phyloP scores from a whole-genome alignment of 1,140 invertebrate species.

The Cephus cinctus region DNA sequence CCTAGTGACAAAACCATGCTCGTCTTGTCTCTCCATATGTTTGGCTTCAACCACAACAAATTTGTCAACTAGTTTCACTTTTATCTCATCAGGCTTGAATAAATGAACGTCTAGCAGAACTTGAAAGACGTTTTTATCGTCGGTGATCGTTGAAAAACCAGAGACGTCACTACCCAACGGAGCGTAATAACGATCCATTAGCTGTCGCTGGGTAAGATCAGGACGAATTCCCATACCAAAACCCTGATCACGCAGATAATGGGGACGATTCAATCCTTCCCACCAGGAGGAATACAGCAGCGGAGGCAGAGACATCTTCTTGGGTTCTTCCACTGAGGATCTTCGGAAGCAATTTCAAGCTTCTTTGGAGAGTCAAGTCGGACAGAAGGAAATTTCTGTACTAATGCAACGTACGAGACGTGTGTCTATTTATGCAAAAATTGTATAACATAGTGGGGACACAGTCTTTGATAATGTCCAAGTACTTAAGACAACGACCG shows the following conservation, averaged over 20 bases:
- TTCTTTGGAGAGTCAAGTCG: no score
- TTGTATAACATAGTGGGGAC: no score
- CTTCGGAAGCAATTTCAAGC: no score
- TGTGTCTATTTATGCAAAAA: no score
- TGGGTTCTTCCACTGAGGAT: conserved; percentile 3
- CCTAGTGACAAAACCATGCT: conserved; percentile 69
- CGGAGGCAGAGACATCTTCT: conserved; percentile 44
- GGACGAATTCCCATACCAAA: conserved; percentile 31
- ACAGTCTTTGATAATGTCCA: no score
- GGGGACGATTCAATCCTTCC: conserved; percentile 36
- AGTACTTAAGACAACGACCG: no score
- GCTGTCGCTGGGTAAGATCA: no score
- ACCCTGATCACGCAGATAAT: conserved; percentile 38
- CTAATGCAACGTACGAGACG: not conserved
- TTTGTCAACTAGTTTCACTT: conserved; percentile 72
- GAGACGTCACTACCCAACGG: not conserved
- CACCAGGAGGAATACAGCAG: conserved; percentile 52
- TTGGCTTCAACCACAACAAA: conserved; percentile 68
- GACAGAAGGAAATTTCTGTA: not conserved
- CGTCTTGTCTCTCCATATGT: conserved; percentile 72
- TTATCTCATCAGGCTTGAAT: conserved; percentile 79
- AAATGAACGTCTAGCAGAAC: conserved; percentile 79
- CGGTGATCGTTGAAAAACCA: conserved; percentile 52
- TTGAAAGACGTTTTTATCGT: conserved; percentile 63
- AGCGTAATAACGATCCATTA: conserved; percentile 14